Evolutionary conservation across 1,140 invertebrate species (phyloP).

Genomic region (Spodoptera frugiperda): DNA sequence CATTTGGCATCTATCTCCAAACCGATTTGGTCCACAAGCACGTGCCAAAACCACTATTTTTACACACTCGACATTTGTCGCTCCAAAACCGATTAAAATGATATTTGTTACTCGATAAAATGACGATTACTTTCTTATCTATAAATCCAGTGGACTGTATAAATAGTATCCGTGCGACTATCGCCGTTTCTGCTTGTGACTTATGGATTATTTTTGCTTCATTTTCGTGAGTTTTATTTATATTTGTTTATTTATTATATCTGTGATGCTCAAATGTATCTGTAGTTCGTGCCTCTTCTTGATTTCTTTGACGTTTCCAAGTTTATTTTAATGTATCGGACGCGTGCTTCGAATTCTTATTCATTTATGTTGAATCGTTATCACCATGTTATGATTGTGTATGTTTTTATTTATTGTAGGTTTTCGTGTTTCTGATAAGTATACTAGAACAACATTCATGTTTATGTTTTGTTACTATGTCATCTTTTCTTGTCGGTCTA

Average conservation of each 20-base stretch:
- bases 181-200: conserved; percentile 41
- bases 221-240: conserved; percentile 30
- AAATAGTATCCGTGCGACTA: conserved; percentile 44
- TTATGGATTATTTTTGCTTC: conserved; percentile 56
- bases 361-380: conserved; percentile 2
- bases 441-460: neutral
- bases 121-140: conserved; percentile 44
- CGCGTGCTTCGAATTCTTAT: conserved; percentile 19
- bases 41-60: conserved; percentile 39
- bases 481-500: neutral
- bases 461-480: neutral
- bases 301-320: conserved; percentile 11
- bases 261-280: conserved; percentile 5
- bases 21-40: conserved; percentile 24
- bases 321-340: conserved; percentile 9
- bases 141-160: conserved; percentile 15
- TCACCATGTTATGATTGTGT: conserved; percentile 14
- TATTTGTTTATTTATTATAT: conserved; percentile 35
- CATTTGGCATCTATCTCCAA: conserved; percentile 38
- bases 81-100: conserved; percentile 24
- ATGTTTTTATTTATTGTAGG: conserved; percentile 6
- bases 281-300: conserved; percentile 20
- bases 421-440: neutral
- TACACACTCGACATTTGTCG: conserved; percentile 33
- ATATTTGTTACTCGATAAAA: conserved; percentile 37